phyloP scores from a whole-genome alignment of 2,797 vertebrate genomes.

The Odontamblyopus rebecca region DNA sequence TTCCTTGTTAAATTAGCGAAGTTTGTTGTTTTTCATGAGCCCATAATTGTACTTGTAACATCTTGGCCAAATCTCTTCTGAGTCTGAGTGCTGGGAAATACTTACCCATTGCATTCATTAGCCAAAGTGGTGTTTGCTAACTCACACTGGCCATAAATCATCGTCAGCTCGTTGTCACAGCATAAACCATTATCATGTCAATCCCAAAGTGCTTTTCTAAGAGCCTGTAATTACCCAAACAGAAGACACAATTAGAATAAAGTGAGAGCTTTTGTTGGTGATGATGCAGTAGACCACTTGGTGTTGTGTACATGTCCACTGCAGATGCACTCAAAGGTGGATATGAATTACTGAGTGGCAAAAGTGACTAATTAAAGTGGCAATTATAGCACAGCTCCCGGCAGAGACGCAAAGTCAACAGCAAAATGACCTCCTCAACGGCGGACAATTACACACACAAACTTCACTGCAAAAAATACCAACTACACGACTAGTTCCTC shows the following conservation, averaged over 20 bases:
- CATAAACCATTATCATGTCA: slow-evolving; percentile 52
- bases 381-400: slow-evolving; percentile 69
- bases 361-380: slow-evolving; percentile 75
- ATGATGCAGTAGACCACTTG: slow-evolving; percentile 9
- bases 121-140: slow-evolving; percentile 39
- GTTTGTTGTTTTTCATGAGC: slow-evolving; percentile 18
- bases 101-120: slow-evolving; percentile 41
- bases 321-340: slow-evolving; percentile 69
- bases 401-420: slow-evolving; percentile 68
- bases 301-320: slow-evolving; percentile 17
- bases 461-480: neutral
- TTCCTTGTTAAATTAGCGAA: neutral
- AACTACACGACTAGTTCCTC: neutral
- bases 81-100: slow-evolving; percentile 22
- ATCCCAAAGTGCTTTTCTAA: slow-evolving; percentile 43
- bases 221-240: slow-evolving; percentile 61
- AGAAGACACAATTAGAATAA: slow-evolving; percentile 57
- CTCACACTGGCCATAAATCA: slow-evolving; percentile 57
- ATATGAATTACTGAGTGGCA: slow-evolving; percentile 70
- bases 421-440: slow-evolving; percentile 64
- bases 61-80: slow-evolving; percentile 14
- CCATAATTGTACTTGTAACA: slow-evolving; percentile 4
- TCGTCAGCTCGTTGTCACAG: slow-evolving; percentile 41
- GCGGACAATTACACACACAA: slow-evolving; percentile 8
- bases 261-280: slow-evolving; percentile 32